Conservation (phyloP, 1,140 invertebrate species). For the Hermatobates lingyangjiaoensis region DNA sequence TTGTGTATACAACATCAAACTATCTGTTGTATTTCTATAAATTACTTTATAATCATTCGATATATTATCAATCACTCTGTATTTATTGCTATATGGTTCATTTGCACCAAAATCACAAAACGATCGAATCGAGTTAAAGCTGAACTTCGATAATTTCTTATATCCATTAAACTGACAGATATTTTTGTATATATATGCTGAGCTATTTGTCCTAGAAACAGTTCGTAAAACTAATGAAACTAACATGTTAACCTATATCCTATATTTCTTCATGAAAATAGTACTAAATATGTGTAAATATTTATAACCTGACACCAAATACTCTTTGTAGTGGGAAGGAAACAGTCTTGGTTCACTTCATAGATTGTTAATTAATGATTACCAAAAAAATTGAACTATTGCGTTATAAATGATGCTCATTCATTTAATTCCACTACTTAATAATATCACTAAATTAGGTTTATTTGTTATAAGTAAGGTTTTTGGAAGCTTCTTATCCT, state of each 20-base stretch:
- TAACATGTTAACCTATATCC: neutral
- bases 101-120: neutral
- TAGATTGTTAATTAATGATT: too few species aligned
- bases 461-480: neutral
- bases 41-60: constrained; percentile 18
- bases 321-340: too few species aligned
- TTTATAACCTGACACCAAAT: too few species aligned
- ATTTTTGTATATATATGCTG: neutral
- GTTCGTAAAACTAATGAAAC: neutral
- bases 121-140: neutral
- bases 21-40: constrained; percentile 18
- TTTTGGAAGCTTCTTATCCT: neutral
- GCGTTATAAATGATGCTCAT: too few species aligned
- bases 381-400: too few species aligned
- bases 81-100: neutral
- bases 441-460: neutral
- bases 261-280: neutral
- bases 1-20: constrained; percentile 15
- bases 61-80: constrained; percentile 18
- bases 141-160: neutral
- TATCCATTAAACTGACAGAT: neutral
- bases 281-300: too few species aligned
- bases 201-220: neutral
- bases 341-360: too few species aligned
- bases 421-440: too few species aligned